Percentiles rank a stretch among this genome's conserved stretches.
Evolutionary conservation across 2,797 vertebrate genomes (phyloP).

Genomic region (Rhinichthys osculus): DNA sequence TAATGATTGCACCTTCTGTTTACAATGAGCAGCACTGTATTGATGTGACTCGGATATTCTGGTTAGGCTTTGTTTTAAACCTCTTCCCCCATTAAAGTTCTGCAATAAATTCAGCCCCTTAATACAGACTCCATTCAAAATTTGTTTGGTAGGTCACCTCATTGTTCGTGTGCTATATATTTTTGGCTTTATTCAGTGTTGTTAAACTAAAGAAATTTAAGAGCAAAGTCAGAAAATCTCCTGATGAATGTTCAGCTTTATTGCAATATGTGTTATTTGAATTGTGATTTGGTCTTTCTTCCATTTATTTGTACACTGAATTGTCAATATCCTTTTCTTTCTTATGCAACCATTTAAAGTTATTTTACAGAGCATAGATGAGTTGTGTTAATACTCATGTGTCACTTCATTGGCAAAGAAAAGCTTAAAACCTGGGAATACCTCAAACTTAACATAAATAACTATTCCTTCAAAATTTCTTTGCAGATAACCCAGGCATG

Average conservation of each 20-base stretch:
- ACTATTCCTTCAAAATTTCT: not conserved
- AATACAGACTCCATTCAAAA: not conserved
- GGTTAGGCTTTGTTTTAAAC: not conserved
- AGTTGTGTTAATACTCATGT: not conserved
- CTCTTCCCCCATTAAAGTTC: not conserved
- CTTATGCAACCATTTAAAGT: not conserved
- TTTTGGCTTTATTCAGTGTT: not conserved
- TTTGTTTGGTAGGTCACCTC: not conserved
- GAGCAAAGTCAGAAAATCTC: not conserved
- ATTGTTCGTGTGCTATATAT: not conserved
- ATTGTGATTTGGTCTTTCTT: not conserved
- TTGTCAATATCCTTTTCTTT: not conserved
- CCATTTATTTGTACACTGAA: not conserved
- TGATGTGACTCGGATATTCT: not conserved
- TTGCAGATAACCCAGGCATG: not conserved
- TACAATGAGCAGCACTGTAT: not conserved
- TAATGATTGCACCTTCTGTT: not conserved
- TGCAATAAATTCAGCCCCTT: not conserved
- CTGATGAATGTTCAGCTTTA: not conserved
- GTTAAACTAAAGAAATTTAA: not conserved
- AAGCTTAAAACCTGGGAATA: not conserved
- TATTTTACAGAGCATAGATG: not conserved
- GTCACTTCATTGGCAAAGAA: not conserved
- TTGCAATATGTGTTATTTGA: not conserved
- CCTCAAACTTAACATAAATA: not conserved